phyloP scores from a whole-genome alignment of 2,888 invertebrate genomes.

The Aphelenchoides bicaudatus region DNA sequence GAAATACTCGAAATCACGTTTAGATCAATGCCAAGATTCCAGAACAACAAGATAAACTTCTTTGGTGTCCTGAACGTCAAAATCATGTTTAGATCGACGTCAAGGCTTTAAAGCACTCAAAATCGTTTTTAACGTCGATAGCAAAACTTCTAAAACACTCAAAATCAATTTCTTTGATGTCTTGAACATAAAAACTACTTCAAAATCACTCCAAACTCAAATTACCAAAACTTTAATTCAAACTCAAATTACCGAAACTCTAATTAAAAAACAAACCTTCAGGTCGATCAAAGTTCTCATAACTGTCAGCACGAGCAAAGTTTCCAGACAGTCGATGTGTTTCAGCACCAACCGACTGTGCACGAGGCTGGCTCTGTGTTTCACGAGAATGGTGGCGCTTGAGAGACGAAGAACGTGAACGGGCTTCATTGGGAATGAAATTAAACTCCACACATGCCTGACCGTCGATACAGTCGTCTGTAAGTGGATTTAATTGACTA shows the following conservation, averaged over 20 bases:
- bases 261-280: constrained; percentile 55
- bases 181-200: no score
- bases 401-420: constrained; percentile 16
- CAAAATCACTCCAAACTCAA: constrained; percentile 13
- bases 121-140: no score
- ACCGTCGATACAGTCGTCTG: background rate
- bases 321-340: constrained; percentile 19
- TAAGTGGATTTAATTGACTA: background rate
- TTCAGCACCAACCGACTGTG: constrained; percentile 19
- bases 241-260: constrained; percentile 20
- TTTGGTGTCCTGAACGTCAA: no score
- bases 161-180: background rate
- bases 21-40: no score
- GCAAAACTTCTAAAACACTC: no score
- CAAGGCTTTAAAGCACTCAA: no score
- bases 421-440: constrained; percentile 38
- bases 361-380: background rate
- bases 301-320: constrained; percentile 49
- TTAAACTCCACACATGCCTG: constrained; percentile 37
- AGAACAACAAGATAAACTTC: no score
- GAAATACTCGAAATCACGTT: no score
- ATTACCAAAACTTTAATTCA: no score
- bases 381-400: constrained; percentile 19
- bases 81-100: no score
- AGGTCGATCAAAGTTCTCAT: constrained; percentile 52